These are phyloP conservation scores for Araneus ventricosus DNA, from an alignment of 1,140 invertebrate species.

Conservation along the genomic window DNA sequence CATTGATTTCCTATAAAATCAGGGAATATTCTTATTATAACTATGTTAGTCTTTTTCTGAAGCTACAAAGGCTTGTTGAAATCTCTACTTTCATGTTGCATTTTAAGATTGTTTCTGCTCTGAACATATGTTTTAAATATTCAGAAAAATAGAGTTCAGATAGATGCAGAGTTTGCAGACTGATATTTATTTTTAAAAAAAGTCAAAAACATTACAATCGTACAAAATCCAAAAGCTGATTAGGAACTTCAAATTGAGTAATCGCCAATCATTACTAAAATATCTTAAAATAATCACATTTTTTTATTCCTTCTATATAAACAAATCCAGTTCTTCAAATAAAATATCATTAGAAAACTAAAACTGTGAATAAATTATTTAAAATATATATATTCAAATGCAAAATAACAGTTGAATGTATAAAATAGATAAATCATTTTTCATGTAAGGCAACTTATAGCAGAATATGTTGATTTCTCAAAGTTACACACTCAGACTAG, in stretches of 20 bases:
- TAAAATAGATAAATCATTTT: conserved; percentile 14
- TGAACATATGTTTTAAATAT: background rate
- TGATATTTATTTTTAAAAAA: background rate
- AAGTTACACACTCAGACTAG: background rate
- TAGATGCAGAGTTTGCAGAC: background rate
- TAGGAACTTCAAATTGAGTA: conserved; percentile 5
- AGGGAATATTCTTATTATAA: no score
- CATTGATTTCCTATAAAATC: no score
- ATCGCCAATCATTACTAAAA: background rate
- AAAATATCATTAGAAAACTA: conserved; percentile 9
- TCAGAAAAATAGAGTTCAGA: background rate
- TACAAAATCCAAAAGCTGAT: background rate
- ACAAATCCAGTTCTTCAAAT: background rate
- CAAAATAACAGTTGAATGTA: background rate
- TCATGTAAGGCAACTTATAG: conserved; percentile 20
- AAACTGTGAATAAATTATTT: conserved; percentile 10
- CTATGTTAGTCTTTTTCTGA: no score
- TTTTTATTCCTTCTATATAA: conserved; percentile 12
- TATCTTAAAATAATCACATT: background rate
- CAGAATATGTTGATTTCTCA: background rate
- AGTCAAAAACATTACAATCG: background rate
- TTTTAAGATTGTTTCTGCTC: no score
- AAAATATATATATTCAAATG: conserved; percentile 18
- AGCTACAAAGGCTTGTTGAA: no score
- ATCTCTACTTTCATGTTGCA: no score